Percentiles rank a stretch among this genome's conserved stretches.
Evolutionary conservation across 1,140 invertebrate genomes (phyloP).

Genomic region (Apocrypta bakeri): DNA sequence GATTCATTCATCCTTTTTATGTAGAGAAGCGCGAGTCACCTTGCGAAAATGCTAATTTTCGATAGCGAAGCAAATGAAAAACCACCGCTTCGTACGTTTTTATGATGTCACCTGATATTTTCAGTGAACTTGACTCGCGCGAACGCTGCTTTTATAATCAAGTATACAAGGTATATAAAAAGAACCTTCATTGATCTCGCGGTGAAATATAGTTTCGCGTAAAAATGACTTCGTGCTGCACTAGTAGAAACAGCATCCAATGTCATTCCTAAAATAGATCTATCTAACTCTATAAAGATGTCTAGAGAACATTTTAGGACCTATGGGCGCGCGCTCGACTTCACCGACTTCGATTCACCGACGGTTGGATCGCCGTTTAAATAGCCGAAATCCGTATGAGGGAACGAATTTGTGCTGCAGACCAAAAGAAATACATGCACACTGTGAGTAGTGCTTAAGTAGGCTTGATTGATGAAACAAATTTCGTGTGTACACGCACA

Average conservation of each 20-base stretch:
- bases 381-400: too few species aligned
- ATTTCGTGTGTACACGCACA: neutral
- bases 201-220: neutral
- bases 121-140: slow-evolving; percentile 27
- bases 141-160: neutral
- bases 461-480: too few species aligned
- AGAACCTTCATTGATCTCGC: neutral
- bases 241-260: neutral
- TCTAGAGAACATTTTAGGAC: too few species aligned
- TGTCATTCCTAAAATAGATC: neutral
- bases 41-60: slow-evolving; percentile 34
- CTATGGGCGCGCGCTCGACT: too few species aligned
- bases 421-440: too few species aligned
- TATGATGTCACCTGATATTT: slow-evolving; percentile 45
- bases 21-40: too few species aligned
- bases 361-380: too few species aligned
- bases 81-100: neutral
- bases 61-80: slow-evolving; percentile 14
- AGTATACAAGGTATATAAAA: neutral
- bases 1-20: too few species aligned
- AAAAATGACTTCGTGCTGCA: neutral
- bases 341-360: too few species aligned
- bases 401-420: too few species aligned
- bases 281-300: neutral
- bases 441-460: too few species aligned